Evolutionary conservation across 2,113 vertebrate genomes (phyloP), one percentile per base, ranked within the genome.

Genomic region (Elachura formosa): DNA sequence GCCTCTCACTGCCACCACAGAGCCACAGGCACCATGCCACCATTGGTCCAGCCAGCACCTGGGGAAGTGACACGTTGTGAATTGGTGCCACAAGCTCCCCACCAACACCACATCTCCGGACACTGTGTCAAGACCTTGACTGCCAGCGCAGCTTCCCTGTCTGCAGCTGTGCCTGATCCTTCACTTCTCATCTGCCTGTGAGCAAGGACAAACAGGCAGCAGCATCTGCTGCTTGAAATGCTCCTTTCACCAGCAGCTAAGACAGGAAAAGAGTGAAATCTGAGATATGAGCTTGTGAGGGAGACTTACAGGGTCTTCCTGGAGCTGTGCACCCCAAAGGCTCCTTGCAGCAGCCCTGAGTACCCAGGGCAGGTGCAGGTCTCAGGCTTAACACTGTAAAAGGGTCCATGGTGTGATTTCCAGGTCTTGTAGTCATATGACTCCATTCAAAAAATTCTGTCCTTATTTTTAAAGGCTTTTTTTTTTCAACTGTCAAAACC

Each of bases 121-220:
- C 1, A 1, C 6, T 29, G 10, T 21, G 2, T 18, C 38, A 62
- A 77, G 74, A 49, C 13, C 20, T 25, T 5, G 1, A 4, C 17
- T 23, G 63, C 3, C 36, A 52, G 12, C 0, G 0, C 18, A 33
- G 29, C 68, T 31, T 28, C 20, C 23, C 23, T 21, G 10, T 12
- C 38, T 59, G 34, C 58, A 49, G 38, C 49, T 49, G 8, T 2
- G 0, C 9, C 59, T 34, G 24, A 16, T 29, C 21, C 59, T 85
- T 46, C 68, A 7, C 61, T 46, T 71, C 55, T 45, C 45, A 34
- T 19, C 66, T 74, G 22, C 14, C 55, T 3, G 0, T 17, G 38
- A 69, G 38, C 22, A 10, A 12, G 28, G 46, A 40, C 26, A 62
- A 66, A 55, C 31, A 52, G 38, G 13, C 21, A 85, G n/a, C 22